Percentiles rank a stretch among this genome's conserved stretches.
Conservation (phyloP, 2,888 invertebrate species). For the Apocheima hispidaria region DNA sequence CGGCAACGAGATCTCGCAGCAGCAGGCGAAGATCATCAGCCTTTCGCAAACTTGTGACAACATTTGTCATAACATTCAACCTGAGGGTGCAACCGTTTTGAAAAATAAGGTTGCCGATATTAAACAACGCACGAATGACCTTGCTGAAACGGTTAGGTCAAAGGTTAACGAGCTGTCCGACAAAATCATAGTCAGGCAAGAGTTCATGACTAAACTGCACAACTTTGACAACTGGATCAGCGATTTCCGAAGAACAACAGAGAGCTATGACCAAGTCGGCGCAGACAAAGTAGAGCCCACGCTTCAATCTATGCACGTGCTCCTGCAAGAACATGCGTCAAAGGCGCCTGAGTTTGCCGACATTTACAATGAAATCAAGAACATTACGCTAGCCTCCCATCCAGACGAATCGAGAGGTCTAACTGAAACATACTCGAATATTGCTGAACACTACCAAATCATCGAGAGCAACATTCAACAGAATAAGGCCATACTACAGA, state of each 20-base stretch:
- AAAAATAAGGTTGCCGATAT: slow-evolving; percentile 91
- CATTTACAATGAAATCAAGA: slow-evolving; percentile 94
- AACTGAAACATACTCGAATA: slow-evolving; percentile 90
- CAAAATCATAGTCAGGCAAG: slow-evolving; percentile 92
- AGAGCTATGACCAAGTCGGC: slow-evolving; percentile 92
- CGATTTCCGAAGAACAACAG: slow-evolving; percentile 89
- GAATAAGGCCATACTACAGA: slow-evolving; percentile 91
- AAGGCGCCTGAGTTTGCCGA: slow-evolving; percentile 92
- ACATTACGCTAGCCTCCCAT: slow-evolving; percentile 89
- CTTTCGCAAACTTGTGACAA: slow-evolving; percentile 93
- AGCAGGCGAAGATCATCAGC: slow-evolving; percentile 93
- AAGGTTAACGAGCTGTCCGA: slow-evolving; percentile 94
- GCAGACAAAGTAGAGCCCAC: slow-evolving; percentile 93
- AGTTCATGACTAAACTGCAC: slow-evolving; percentile 92
- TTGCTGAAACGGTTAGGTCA: slow-evolving; percentile 91
- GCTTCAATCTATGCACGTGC: slow-evolving; percentile 91
- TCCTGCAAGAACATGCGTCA: slow-evolving; percentile 94
- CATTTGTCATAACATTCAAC: slow-evolving; percentile 91
- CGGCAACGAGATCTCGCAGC: slow-evolving; percentile 94
- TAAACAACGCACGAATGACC: slow-evolving; percentile 90
- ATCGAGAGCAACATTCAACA: slow-evolving; percentile 90
- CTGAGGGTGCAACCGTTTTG: slow-evolving; percentile 90
- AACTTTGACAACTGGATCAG: slow-evolving; percentile 94
- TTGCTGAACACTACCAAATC: slow-evolving; percentile 92
- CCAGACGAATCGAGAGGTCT: slow-evolving; percentile 91